Base-by-base conservation (phyloP, 37 sponge, comb jelly and placozoan genomes). In the Petrosia ficiformis region DNA sequence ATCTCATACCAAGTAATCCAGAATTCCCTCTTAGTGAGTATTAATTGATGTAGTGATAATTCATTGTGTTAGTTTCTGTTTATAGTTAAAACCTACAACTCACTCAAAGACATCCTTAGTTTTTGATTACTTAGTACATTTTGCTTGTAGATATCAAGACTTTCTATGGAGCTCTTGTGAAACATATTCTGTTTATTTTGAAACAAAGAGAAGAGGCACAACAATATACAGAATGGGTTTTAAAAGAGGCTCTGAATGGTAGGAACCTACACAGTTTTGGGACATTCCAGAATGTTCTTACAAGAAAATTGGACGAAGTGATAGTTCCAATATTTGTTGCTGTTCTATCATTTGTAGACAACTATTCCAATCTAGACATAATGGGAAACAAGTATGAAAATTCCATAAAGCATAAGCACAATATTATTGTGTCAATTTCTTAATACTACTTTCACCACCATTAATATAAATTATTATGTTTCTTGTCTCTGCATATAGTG, bases 271-370 rank as follows among this genome's bases (percentile, higher is more conserved):
- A 68, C 35, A 54, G 68, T 44, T 70, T 70, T 39, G 79, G 79
- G 35, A 79, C 79, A 68, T 79, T 69, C 59, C 69, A 36, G 28
- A 79, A 70, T 29, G 36, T 54, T 3, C 60, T 79, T 4, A 8
- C 42, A 16, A 67, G 60, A 16, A 84, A 65, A 77, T 36, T 90
- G 39, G 86, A 90, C 59, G 59, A 85, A 24, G 80, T 81, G 19
- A 24, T 93, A 11, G 61, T 73, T n/a, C 85, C 81, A 2, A 44
- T 81, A 24, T 77, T 93, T 61, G 75, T 86, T n/a, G 77, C 84
- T 41, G 78, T 85, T 14, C 72, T 93, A 40, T 86, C 86, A 14
- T 58, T 38, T 42, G 41, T 89, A 21, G 90, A 93, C 43, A 36
- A 60, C 19, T 72, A 84, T 71, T 60, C 67, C 59, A 93, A 93